A percentile compares a stretch with the other conserved stretches of the same genome.
phyloP scores from a whole-genome alignment of 2,888 invertebrate species.

The Eupithecia inturbata region DNA sequence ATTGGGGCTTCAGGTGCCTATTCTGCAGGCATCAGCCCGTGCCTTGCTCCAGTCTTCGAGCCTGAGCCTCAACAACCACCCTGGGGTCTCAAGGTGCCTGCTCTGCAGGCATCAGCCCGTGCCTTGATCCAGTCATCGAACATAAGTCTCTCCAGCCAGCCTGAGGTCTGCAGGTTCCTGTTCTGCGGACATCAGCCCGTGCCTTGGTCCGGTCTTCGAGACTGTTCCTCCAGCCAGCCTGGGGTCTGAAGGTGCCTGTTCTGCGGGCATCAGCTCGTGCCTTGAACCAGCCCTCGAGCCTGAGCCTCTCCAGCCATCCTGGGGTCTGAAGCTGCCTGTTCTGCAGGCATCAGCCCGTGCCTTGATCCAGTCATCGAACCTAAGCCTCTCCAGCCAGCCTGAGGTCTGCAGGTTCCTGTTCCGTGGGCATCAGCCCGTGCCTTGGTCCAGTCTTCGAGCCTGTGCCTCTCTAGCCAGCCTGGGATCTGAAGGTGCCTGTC shows the following conservation, averaged over 20 bases:
- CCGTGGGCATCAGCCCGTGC: neutral
- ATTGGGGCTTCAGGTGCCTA: neutral
- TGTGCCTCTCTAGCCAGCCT: neutral
- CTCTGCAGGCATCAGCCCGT: neutral
- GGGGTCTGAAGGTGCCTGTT: neutral
- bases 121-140: neutral
- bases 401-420: no score
- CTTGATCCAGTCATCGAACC: neutral
- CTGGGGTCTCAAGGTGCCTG: neutral
- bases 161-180: no score
- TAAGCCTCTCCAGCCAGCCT: neutral
- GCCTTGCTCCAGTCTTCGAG: neutral
- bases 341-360: neutral
- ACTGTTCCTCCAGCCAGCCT: neutral
- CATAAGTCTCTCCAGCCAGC: neutral
- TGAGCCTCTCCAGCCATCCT: neutral
- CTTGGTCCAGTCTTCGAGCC: neutral
- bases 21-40: constrained; percentile 1
- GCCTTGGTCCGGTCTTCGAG: neutral
- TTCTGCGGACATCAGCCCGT: neutral
- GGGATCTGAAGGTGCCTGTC: neutral
- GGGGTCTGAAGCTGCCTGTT: neutral
- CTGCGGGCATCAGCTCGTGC: neutral
- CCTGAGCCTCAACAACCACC: neutral
- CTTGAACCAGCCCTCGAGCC: neutral